Base-by-base conservation (phyloP, 2,113 vertebrate species). In the Xenopus tropicalis region DNA sequence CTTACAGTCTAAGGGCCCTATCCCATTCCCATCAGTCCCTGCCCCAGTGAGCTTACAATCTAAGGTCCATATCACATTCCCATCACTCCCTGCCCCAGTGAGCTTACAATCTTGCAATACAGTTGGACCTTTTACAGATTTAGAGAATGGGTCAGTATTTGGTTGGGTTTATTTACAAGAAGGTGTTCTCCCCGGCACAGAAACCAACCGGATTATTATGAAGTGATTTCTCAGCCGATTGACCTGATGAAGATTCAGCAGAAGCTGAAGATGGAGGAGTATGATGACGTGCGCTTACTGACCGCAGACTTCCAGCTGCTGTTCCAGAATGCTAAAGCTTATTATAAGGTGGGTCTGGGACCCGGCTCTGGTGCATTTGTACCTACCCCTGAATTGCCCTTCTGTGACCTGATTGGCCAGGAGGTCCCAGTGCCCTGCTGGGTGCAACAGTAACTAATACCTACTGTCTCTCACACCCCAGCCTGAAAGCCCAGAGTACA, bases 211-310 rank as follows among this genome's bases (percentile, higher is more conserved):
- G 97, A 99, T 83, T 99, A 98, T 83, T 99, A 99, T 81, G 95
- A 98, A 46, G 95, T 99, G 70, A 95, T 99, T 83, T 94, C 96
- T 70, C 97, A 99, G 85, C 97, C 97, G 17, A 99, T 99, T 58
- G 97, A 99, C 86, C 94, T 99, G 91, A 98, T 99, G 97, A 99
- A 98, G 84, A 98, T 99, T 79, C 97, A 99, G 65, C 97, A 99
- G 80, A 99, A 98, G 82, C 85, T 99, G 64, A 98, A 99, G 89
- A 97, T 98, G 97, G 97, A 99, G 82, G 97, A 99, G 74, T 99
- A 99, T 63, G 96, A 99, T 80, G 97, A 98, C 69, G 96, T 99
- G 54, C 94, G 95, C 66, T 86, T 97, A 72, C 87, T 99, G 80
- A 99, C 97, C 69, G 88, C 87, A 80, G 97, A 99, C 85, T 96